These are phyloP conservation scores for Globia sparganii DNA, from an alignment of 2,888 invertebrate genomes.

Conservation along the genomic window DNA sequence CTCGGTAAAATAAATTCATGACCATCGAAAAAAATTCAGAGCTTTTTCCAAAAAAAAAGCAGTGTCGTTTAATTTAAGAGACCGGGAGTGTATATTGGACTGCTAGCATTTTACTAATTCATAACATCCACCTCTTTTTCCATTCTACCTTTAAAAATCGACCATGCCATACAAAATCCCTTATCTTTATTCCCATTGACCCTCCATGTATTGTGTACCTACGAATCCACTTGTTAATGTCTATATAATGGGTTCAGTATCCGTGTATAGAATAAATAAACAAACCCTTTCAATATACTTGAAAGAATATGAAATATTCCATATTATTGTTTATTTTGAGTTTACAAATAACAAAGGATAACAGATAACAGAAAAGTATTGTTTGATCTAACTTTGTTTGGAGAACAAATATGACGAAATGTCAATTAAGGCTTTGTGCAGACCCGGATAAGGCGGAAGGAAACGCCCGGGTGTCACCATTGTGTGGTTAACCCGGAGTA, in stretches of 20 bases:
- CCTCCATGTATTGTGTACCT: conserved; percentile 52
- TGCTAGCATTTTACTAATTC: conserved; percentile 10
- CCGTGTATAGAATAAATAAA: conserved; percentile 34
- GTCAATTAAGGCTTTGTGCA: conserved; percentile 2
- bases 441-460: too few species aligned
- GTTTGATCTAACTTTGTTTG: conserved; percentile 41
- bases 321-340: conserved; percentile 18
- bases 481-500: too few species aligned
- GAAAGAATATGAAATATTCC: conserved; percentile 36
- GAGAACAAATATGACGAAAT: conserved; percentile 34
- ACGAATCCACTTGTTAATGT: conserved; percentile 46
- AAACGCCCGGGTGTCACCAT: too few species aligned
- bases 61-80: too few species aligned
- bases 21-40: too few species aligned
- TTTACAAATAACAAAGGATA: conserved; percentile 41
- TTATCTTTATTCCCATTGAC: conserved; percentile 39
- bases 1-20: too few species aligned
- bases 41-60: too few species aligned
- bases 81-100: too few species aligned
- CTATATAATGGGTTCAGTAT: conserved; percentile 18
- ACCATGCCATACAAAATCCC: conserved; percentile 25
- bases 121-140: not conserved
- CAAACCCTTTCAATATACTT: conserved; percentile 27
- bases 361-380: conserved; percentile 19
- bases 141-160: not conserved